Base-by-base conservation (phyloP, 2,113 vertebrate species). In the Hippocampus comes region DNA sequence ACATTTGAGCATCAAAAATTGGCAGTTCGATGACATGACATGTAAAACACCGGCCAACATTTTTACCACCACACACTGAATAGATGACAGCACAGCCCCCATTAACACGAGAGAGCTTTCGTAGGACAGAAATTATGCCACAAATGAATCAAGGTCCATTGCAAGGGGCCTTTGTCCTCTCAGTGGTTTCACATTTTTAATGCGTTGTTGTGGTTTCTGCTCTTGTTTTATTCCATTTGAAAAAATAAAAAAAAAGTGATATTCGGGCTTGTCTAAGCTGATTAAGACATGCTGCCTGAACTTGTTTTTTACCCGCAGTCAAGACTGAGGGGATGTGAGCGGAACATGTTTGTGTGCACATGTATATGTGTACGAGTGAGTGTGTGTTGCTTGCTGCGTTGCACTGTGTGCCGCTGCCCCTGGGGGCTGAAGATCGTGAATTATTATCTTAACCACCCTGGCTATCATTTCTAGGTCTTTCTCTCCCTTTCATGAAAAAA, bases 241-340 rank as follows among this genome's bases (percentile, higher is more conserved):
- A 59, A 78, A 56, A 27, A 69, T n/a, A n/a, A 68, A 34, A 4
- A 34, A 34, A 38, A 34, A 63, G 78, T 74, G 70, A 82, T 78
- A 79, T 91, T 81, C 82, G 78, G 77, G 76, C 82, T 77, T 89
- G 88, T 91, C 85, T 75, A 70, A 68, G 84, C 65, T 72, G 74
- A 91, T 91, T 88, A 89, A 67, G 78, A 72, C 80, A 81, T 0
- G 80, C 68, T 89, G 77, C 80, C 79, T 89, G 87, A 81, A 78
- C 86, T 87, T 88, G 85, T 89, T 91, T 89, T 79, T 84, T 84
- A 84, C 87, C 83, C 9, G 76, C 82, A 87, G 80, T 89, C 73
- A 85, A 79, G 81, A 84, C 81, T 55, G 68, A 78, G 86, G 82
- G 79, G 4, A 55, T 88, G 78, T 67, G 70, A 71, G 72, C 38